phyloP scores from a whole-genome alignment of 1,140 invertebrate species.

The Drosophila prosaltans region DNA sequence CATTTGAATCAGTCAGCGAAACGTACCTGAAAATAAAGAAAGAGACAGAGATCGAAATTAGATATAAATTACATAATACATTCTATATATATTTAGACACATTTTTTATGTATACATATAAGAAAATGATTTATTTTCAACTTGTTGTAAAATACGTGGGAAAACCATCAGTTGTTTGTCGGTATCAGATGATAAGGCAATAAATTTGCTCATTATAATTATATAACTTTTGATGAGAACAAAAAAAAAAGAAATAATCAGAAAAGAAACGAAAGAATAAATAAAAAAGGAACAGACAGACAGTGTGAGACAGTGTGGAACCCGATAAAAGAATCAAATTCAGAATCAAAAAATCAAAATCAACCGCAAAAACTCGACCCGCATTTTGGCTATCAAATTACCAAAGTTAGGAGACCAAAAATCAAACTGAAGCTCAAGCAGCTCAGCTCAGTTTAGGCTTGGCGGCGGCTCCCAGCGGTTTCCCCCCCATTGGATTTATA shows the following conservation, averaged over 20 bases:
- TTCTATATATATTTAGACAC: conserved; percentile 31
- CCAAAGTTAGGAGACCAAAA: conserved; percentile 18
- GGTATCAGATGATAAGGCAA: conserved; percentile 40
- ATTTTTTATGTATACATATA: neutral
- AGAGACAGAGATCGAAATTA: conserved; percentile 25
- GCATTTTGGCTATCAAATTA: conserved; percentile 72
- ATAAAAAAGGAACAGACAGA: neutral
- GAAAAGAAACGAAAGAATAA: no score
- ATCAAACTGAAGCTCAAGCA: neutral
- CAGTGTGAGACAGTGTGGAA: neutral
- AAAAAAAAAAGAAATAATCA: conserved; percentile 1
- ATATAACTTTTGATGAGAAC: conserved; percentile 14
- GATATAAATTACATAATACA: conserved; percentile 29
- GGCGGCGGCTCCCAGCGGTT: neutral
- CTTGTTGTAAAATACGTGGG: conserved; percentile 24
- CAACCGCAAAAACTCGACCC: conserved; percentile 56
- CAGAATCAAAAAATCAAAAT: conserved; percentile 35
- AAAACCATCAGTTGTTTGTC: conserved; percentile 39
- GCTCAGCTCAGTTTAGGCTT: no score
- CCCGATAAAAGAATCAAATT: neutral
- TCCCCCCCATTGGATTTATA: neutral
- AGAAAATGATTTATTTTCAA: conserved; percentile 42
- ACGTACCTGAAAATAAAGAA: conserved; percentile 49
- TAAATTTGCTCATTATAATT: conserved; percentile 19
- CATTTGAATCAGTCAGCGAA: conserved; percentile 47